Evolutionary conservation across 2,888 invertebrate species (phyloP).

Genomic region (Eurytoma californica): DNA sequence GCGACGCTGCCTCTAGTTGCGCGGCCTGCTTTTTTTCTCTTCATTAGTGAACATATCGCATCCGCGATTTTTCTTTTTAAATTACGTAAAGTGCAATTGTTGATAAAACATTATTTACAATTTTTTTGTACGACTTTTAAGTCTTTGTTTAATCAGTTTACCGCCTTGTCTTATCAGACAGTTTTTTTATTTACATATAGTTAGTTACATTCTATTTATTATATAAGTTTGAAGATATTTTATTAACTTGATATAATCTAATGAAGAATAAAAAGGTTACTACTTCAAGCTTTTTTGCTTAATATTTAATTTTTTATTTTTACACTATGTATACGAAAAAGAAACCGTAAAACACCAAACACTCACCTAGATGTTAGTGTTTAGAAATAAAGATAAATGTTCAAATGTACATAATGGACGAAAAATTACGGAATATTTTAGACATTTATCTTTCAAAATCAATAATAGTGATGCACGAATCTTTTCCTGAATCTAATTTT

Average conservation of each 20-base stretch:
- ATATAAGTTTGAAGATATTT: no score
- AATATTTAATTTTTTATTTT: constrained; percentile 3
- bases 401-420: neutral
- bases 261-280: constrained; percentile 9
- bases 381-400: constrained; percentile 29
- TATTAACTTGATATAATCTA: neutral
- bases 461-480: constrained; percentile 27
- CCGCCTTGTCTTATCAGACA: no score
- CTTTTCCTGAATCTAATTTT: neutral
- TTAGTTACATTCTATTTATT: no score
- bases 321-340: constrained; percentile 19
- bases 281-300: constrained; percentile 11
- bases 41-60: no score
- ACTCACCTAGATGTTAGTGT: constrained; percentile 27
- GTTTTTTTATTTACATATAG: no score
- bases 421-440: neutral
- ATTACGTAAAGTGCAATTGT: no score
- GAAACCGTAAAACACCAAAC: constrained; percentile 24
- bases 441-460: constrained; percentile 26
- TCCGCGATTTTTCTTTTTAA: no score
- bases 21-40: constrained; percentile 12
- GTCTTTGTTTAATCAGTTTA: no score
- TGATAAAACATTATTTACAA: no score
- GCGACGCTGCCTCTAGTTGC: no score
- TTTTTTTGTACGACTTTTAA: no score